These are phyloP conservation scores for Thinocorus orbignyianus DNA, from an alignment of 2,113 vertebrate genomes.

Conservation along the genomic window DNA sequence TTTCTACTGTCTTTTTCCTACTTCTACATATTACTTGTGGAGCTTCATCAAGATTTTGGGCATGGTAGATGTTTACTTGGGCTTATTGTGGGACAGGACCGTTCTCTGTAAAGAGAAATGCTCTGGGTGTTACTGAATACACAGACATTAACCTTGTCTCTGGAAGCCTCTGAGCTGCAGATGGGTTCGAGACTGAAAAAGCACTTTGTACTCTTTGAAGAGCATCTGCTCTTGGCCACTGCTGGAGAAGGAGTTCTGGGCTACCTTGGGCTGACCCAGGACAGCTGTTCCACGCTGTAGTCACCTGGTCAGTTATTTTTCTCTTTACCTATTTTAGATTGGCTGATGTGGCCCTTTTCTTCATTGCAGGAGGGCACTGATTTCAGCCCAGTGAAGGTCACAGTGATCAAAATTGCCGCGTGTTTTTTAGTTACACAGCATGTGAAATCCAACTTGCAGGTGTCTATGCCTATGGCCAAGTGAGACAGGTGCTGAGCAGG, in stretches of 20 bases:
- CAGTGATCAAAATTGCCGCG: not conserved
- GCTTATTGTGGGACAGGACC: not conserved
- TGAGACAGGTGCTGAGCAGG: not conserved
- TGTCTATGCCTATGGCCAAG: not conserved
- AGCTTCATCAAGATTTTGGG: no score
- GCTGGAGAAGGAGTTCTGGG: not conserved
- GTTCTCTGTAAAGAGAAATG: not conserved
- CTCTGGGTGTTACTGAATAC: not conserved
- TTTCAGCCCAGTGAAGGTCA: not conserved
- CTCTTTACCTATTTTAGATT: not conserved
- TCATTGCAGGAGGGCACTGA: not conserved
- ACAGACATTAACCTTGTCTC: not conserved
- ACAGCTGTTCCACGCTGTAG: not conserved
- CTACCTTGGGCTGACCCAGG: not conserved
- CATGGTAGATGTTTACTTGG: not conserved
- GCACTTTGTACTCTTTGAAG: not conserved
- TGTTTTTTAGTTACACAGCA: rapidly evolving
- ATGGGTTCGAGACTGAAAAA: not conserved
- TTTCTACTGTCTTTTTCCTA: not conserved
- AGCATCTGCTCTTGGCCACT: not conserved
- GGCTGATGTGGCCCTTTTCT: not conserved
- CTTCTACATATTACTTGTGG: not conserved
- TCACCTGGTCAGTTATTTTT: not conserved
- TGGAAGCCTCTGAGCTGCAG: not conserved
- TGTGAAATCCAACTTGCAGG: not conserved